Base-by-base conservation (phyloP, 2,113 vertebrate genomes). In the Platysteira castanea region DNA sequence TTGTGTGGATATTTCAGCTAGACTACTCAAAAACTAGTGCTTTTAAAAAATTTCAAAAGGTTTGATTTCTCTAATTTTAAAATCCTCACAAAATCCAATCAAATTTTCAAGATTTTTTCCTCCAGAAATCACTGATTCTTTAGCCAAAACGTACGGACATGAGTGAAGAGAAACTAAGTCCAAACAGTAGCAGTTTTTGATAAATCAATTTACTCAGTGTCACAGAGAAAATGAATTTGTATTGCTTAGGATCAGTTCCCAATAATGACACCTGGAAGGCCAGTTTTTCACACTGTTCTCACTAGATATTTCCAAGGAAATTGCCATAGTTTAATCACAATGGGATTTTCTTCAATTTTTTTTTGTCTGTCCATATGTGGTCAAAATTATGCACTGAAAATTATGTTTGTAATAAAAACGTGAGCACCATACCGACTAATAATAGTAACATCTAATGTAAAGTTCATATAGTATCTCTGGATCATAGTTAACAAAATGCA, bases 351-450 rank as follows among this genome's bases (percentile, higher is more conserved):
- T 84, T 88, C 13, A 27, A 3, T 18, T 12, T 52, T 57, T 39
- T 84, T 81, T 84, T 49, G 4, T 9, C 21, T 31, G 13, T 67
- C 70, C 15, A 10, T 54, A 28, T 5, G 20, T 89, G 22, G 17
- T 37, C 33, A 69, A 90, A 88, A 84, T 61, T 73, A 59, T 13
- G 24, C 35, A 54, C 33, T 31, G 16, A 89, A 94, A 87, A 89
- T 50, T 19, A 31, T 15, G 6, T 50, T 33, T 75, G 11, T 7
- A 17, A 7, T 13, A 64, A 76, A 47, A 90, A 57, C 13, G n/a
- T 8, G 4, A 93, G 28, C 9, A 81, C 9, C 11, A 50, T 15
- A 33, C 2, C 7, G 52, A 30, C 21, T 77, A 74, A n/a, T 30
- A 63, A 70, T 5, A 54, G 2, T 24, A 50, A 11, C 7, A 49